phyloP scores from a whole-genome alignment of 2,113 vertebrate species.

The Noctilio leporinus region DNA sequence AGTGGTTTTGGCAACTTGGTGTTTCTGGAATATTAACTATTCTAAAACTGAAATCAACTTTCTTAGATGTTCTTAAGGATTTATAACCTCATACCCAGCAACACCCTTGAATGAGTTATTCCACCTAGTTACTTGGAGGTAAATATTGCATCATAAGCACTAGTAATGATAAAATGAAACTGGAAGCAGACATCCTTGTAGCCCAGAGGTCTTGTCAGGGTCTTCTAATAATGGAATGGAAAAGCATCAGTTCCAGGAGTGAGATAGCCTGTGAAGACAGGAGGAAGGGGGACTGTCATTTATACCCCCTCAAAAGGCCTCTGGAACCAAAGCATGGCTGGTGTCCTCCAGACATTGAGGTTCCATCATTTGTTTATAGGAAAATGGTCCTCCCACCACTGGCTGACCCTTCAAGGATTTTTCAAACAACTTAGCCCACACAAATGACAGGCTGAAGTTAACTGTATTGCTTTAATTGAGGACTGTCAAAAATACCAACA shows the following conservation, averaged over 20 bases:
- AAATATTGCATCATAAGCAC: background rate
- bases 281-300: background rate
- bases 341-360: slow-evolving; percentile 51
- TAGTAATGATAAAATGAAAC: background rate
- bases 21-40: slow-evolving; percentile 3
- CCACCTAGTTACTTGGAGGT: background rate
- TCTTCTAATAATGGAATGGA: background rate
- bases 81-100: background rate
- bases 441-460: slow-evolving; percentile 78
- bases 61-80: background rate
- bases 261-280: background rate
- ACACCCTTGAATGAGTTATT: background rate
- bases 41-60: slow-evolving; percentile 6
- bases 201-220: background rate
- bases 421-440: slow-evolving; percentile 71
- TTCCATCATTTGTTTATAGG: slow-evolving; percentile 75
- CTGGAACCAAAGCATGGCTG: slow-evolving; percentile 27
- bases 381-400: slow-evolving; percentile 45
- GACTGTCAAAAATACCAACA: slow-evolving; percentile 77
- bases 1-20: background rate
- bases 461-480: slow-evolving; percentile 72
- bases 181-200: background rate
- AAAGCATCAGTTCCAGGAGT: background rate
- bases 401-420: slow-evolving; percentile 35
- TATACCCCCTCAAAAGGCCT: background rate